Conservation (phyloP, 2,113 vertebrate genomes). For the Thomomys bottae region DNA sequence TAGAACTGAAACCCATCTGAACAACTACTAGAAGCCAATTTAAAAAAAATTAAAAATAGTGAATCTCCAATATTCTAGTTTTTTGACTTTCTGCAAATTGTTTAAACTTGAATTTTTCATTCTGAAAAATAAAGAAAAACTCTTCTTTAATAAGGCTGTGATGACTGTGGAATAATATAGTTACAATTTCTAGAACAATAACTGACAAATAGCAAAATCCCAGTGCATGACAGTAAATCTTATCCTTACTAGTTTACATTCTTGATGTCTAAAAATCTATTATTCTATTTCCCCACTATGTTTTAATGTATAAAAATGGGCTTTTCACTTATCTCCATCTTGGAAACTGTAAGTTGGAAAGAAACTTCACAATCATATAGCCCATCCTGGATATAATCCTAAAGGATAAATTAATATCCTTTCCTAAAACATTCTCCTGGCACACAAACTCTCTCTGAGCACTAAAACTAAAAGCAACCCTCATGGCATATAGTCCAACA, state of each 20-base stretch:
- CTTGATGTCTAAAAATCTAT: neutral
- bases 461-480: conserved; percentile 63
- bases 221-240: neutral
- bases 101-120: conserved; percentile 11
- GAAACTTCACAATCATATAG: conserved; percentile 25
- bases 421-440: conserved; percentile 68
- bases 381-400: conserved; percentile 44
- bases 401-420: conserved; percentile 78
- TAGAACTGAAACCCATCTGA: too few relatives aligned
- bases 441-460: conserved; percentile 47
- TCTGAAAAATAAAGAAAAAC: conserved; percentile 6
- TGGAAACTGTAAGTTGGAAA: conserved; percentile 39
- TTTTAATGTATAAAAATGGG: conserved; percentile 27
- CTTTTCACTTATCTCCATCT: conserved; percentile 28
- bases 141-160: neutral
- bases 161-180: neutral
- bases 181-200: neutral
- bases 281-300: neutral
- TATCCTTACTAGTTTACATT: conserved; percentile 20
- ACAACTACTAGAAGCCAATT: too few relatives aligned
- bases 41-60: too few relatives aligned
- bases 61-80: neutral
- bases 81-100: neutral
- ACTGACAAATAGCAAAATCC: neutral
- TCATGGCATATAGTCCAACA: conserved; percentile 69